phyloP scores from a whole-genome alignment of 2,797 vertebrate genomes.

The Tragelaphus oryx region DNA sequence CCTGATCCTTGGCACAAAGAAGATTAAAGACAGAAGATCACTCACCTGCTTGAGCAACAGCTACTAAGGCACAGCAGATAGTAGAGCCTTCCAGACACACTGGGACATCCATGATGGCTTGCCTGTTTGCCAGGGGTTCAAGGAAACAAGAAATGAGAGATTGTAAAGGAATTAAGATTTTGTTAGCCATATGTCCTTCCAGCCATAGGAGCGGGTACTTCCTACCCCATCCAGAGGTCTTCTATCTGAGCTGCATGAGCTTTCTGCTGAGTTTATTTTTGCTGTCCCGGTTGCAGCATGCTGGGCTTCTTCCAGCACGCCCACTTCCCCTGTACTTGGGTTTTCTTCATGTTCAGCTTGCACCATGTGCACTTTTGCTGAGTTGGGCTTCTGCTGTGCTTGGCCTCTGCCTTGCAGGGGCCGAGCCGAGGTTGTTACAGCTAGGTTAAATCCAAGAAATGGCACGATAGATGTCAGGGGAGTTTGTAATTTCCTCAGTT shows the following conservation, averaged over 20 bases:
- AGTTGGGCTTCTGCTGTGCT: neutral
- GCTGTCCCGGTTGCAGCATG: neutral
- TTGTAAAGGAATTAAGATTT: neutral
- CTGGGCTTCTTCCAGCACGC: neutral
- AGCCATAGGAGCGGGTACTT: neutral
- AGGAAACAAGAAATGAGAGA: neutral
- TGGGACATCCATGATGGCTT: neutral
- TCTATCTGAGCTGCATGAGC: neutral
- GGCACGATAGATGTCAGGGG: neutral
- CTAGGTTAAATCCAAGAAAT: neutral
- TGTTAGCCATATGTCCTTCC: neutral
- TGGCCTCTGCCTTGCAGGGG: neutral
- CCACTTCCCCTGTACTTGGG: neutral
- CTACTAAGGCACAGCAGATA: too few relatives aligned
- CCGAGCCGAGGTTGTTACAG: fast-evolving
- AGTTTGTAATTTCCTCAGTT: neutral
- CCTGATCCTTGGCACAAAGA: neutral
- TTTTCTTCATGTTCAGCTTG: neutral
- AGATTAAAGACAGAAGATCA: too few relatives aligned
- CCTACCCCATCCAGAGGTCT: neutral
- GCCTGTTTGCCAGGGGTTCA: neutral
- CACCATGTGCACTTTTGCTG: fast-evolving
- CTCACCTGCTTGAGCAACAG: too few relatives aligned
- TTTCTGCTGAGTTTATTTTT: neutral
- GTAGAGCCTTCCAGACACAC: too few relatives aligned